A percentile compares a stretch with the other conserved stretches of the same genome.
These are phyloP conservation scores for Psittacara wagleri DNA, from an alignment of 2,113 vertebrate species.

Conservation along the genomic window DNA sequence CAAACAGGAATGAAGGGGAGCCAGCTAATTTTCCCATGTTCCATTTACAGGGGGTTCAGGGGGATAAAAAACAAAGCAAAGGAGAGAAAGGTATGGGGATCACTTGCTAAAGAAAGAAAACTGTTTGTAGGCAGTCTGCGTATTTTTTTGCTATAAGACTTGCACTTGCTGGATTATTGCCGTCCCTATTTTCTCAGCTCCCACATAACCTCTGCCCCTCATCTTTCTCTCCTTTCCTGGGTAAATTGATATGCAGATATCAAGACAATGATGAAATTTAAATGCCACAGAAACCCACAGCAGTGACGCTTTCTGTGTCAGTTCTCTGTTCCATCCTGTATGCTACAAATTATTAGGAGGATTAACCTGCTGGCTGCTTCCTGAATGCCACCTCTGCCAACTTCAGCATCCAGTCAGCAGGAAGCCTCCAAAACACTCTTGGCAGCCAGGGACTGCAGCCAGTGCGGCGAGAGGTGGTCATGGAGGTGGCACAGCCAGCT, in stretches of 20 bases:
- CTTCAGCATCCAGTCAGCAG: neutral
- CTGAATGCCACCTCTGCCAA: neutral
- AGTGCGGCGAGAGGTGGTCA: fast-evolving
- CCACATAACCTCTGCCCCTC: neutral
- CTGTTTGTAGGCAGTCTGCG: neutral
- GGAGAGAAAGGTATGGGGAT: neutral
- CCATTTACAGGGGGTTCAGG: neutral
- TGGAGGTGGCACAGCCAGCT: neutral
- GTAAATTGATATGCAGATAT: constrained; percentile 33
- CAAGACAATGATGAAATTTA: constrained; percentile 35
- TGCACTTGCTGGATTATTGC: neutral
- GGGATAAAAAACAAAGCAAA: neutral
- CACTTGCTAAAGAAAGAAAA: constrained; percentile 2
- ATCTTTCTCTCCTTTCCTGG: neutral
- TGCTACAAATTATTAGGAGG: neutral
- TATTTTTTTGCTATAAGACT: neutral
- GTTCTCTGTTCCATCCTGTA: neutral
- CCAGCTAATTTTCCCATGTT: constrained; percentile 65
- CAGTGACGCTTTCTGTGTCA: neutral
- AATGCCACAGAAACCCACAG: neutral
- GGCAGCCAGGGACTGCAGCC: neutral
- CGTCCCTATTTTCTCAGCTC: neutral
- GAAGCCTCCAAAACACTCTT: neutral
- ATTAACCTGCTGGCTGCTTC: constrained; percentile 39
- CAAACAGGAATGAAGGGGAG: constrained; percentile 70